Conservation (phyloP, 2,888 invertebrate species). For the Coleophora flavipennella region DNA sequence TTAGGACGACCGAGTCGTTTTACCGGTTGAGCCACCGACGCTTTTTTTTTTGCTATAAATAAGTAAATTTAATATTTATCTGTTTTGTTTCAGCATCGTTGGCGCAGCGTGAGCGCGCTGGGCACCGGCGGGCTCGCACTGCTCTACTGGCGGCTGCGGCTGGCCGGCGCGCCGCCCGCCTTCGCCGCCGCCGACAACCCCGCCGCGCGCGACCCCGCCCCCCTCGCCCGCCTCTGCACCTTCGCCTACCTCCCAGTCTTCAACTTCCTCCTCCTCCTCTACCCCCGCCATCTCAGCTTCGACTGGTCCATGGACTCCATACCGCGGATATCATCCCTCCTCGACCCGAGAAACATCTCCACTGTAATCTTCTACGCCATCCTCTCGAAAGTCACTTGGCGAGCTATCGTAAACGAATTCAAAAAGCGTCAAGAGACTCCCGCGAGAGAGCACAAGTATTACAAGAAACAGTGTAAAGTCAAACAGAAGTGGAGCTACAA, state of each 20-base stretch:
- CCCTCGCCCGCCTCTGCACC: constrained; percentile 87
- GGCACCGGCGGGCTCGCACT: constrained; percentile 78
- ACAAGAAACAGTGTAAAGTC: constrained; percentile 54
- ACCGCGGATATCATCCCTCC: constrained; percentile 83
- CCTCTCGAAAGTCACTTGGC: constrained; percentile 55
- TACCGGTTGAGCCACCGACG: no score
- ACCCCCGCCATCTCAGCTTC: constrained; percentile 91
- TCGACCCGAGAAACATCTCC: constrained; percentile 85
- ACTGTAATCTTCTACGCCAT: constrained; percentile 82
- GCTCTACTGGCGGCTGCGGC: constrained; percentile 82
- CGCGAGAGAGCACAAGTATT: constrained; percentile 45
- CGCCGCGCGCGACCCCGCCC: constrained; percentile 87
- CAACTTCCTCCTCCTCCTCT: constrained; percentile 89
- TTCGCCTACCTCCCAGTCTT: constrained; percentile 93
- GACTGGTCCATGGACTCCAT: constrained; percentile 99
- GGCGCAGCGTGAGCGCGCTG: constrained; percentile 80
- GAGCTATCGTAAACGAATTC: constrained; percentile 47
- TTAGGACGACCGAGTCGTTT: no score
- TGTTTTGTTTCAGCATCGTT: constrained; percentile 76
- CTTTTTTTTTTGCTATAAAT: background rate
- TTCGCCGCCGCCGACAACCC: constrained; percentile 98
- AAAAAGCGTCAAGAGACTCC: constrained; percentile 44
- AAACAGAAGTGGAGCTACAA: constrained; percentile 61
- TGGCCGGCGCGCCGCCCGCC: constrained; percentile 82
- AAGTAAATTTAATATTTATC: constrained; percentile 11